phyloP scores from a whole-genome alignment of 2,113 vertebrate genomes.

The Mormyrus iriodes region DNA sequence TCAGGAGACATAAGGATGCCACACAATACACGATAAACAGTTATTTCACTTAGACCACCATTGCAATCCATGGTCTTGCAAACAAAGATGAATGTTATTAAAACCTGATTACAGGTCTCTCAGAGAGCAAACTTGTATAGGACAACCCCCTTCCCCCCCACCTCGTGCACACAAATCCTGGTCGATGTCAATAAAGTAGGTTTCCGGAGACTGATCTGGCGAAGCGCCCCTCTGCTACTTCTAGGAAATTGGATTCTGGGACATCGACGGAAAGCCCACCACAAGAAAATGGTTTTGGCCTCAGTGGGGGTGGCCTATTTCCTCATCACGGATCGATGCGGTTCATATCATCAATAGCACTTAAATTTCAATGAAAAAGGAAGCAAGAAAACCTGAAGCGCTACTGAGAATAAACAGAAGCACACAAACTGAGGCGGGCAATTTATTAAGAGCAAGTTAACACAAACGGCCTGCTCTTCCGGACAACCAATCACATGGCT shows the following conservation, averaged over 20 bases:
- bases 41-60: background rate
- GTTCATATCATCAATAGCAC: background rate
- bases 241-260: background rate
- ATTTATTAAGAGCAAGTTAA: background rate
- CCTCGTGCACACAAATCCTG: background rate
- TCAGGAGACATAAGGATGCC: background rate
- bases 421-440: background rate
- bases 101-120: slow-evolving; percentile 7
- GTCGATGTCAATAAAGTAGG: background rate
- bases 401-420: background rate
- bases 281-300: background rate
- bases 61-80: background rate
- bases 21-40: background rate
- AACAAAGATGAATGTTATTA: background rate
- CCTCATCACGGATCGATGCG: background rate
- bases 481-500: background rate
- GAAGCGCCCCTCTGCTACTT: background rate
- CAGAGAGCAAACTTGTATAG: background rate
- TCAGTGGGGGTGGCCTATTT: background rate
- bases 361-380: background rate
- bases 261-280: background rate
- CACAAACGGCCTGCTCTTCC: background rate
- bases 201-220: background rate
- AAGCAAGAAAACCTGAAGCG: background rate
- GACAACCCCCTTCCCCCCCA: background rate